Evolutionary conservation across 1,140 invertebrate species (phyloP).

Genomic region (Drosophila sproati): DNA sequence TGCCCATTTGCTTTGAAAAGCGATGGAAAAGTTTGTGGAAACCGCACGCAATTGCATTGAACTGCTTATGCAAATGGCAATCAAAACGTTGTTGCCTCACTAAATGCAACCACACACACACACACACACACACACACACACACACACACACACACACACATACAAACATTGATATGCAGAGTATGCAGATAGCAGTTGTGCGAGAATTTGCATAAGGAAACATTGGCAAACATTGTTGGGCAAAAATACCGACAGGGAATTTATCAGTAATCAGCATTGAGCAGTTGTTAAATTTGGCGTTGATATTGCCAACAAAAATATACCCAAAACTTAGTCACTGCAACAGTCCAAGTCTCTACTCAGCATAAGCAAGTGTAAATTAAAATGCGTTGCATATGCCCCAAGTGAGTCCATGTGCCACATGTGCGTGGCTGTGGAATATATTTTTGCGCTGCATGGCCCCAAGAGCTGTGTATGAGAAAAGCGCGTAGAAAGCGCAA

Average conservation of each 20-base stretch:
- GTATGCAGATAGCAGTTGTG: constrained; percentile 36
- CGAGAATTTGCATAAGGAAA: constrained; percentile 44
- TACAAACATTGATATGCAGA: constrained; percentile 36
- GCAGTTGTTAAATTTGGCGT: constrained; percentile 72
- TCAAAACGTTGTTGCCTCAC: constrained; percentile 67
- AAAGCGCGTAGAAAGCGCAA: constrained; percentile 62
- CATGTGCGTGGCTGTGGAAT: no score
- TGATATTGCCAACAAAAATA: constrained; percentile 52
- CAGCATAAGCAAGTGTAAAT: neutral
- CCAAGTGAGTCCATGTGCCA: no score
- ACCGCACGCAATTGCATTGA: constrained; percentile 70
- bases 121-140: constrained; percentile 12
- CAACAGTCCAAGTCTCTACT: neutral
- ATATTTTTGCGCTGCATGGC: no score
- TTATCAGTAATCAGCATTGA: constrained; percentile 71
- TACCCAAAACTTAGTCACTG: constrained; percentile 7
- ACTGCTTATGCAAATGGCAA: constrained; percentile 81
- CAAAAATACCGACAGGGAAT: constrained; percentile 24
- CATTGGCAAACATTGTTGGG: constrained; percentile 45
- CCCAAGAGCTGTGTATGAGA: neutral
- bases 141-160: constrained; percentile 2
- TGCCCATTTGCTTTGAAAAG: constrained; percentile 38
- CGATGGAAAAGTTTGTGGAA: constrained; percentile 15
- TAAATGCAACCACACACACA: constrained; percentile 25
- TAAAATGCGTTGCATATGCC: neutral